Base-by-base conservation (phyloP, 2,113 vertebrate species). In the Anser cygnoides region DNA sequence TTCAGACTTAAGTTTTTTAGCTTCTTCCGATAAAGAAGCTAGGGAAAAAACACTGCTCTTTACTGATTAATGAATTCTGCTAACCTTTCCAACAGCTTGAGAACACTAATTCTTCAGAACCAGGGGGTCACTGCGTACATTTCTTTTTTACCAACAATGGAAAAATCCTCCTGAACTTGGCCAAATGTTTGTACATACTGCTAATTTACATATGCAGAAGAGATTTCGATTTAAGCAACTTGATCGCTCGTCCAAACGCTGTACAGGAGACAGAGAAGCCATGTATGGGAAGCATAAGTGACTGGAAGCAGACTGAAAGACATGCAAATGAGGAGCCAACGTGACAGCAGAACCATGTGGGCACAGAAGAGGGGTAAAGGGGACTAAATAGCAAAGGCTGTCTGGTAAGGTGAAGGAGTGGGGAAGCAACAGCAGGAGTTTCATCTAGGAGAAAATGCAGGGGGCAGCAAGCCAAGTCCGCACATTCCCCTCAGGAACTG, bases 41-140 rank as follows among this genome's bases (percentile, higher is more conserved):
- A 87, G 20, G 46, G 43, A 78, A 87, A 91, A 74, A 93, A 68
- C 18, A 31, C 54, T 55, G 54, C 31, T 84, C 44, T 58, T 65
- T 58, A 58, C 28, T 83, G 94, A 95, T 76, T 84, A 92, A 94
- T 85, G 86, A 87, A 95, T 76, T 59, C 61, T 73, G 80, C 55
- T 86, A 85, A 93, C 66, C 33, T 9, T 92, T 62, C 41, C 74
- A 95, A 59, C 59, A 94, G 79, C 67, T 71, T 21, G 1, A 77
- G 83, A 74, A 59, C 41, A n/a, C 50, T 37, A 49, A 31, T 26
- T 20, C 54, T 66, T 79, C 71, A 39, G 43, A 91, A 77, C 0
- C 3, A 33, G 26, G 28, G 20, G 87, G 54, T 84, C 74, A 85
- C 39, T 0, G 0, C 86, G 50, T 21, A 71, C 29, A 23, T 52